Evolutionary conservation across 2,888 invertebrate species (phyloP).

Genomic region (Ectemnius cavifrons): DNA sequence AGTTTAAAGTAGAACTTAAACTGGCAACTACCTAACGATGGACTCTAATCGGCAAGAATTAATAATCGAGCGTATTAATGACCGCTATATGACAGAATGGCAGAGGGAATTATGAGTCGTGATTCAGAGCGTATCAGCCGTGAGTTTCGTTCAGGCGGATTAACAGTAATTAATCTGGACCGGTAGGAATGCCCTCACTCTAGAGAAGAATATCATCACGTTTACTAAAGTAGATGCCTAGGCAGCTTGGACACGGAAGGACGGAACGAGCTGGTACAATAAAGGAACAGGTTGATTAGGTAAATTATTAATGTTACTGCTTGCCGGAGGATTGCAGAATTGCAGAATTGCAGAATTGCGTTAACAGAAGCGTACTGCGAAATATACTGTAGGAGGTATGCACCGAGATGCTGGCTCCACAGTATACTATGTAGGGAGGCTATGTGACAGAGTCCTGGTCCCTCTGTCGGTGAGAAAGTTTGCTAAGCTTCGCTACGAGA

Average conservation of each 20-base stretch:
- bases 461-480: conserved; percentile 22
- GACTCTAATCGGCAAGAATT: too few relatives aligned
- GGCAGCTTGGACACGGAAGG: neutral
- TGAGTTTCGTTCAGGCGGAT: conserved; percentile 38
- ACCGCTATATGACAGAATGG: too few relatives aligned
- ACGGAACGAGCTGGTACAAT: conserved; percentile 49
- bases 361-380: neutral
- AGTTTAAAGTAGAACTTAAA: neutral
- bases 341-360: conserved; percentile 5
- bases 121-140: neutral
- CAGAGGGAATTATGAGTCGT: too few relatives aligned
- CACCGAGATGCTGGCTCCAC: neutral
- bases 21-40: too few relatives aligned
- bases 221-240: too few relatives aligned
- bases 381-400: neutral
- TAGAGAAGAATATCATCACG: too few relatives aligned
- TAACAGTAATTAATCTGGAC: conserved; percentile 44
- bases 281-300: conserved; percentile 51
- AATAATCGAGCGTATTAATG: too few relatives aligned
- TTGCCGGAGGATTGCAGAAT: conserved; percentile 10
- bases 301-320: conserved; percentile 57
- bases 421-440: neutral
- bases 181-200: conserved; percentile 15
- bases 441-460: neutral
- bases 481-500: conserved; percentile 18